phyloP scores from a whole-genome alignment of 2,113 vertebrate species.

The Suncus etruscus region DNA sequence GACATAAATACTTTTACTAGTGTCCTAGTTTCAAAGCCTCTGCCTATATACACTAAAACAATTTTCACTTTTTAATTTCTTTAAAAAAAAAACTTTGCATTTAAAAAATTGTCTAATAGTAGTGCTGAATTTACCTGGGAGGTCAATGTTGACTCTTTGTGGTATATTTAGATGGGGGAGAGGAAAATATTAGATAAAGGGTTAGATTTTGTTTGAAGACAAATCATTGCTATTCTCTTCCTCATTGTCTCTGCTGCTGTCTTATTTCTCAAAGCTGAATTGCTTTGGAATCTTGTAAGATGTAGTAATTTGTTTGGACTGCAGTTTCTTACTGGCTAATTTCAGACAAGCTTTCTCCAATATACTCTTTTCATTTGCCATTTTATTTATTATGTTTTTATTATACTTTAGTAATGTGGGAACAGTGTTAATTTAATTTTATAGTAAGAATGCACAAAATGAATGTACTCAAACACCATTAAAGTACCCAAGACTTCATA shows the following conservation, averaged over 20 bases:
- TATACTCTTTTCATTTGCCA: too few relatives aligned
- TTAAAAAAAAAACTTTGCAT: background rate
- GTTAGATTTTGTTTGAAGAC: background rate
- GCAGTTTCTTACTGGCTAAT: background rate
- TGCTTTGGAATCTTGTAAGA: background rate
- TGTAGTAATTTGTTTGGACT: background rate
- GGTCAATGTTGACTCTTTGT: background rate
- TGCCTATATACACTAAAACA: background rate
- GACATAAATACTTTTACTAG: background rate
- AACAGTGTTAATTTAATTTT: too few relatives aligned
- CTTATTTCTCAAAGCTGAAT: background rate
- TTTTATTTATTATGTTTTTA: too few relatives aligned
- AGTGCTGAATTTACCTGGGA: background rate
- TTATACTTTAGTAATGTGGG: too few relatives aligned
- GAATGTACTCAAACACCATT: too few relatives aligned
- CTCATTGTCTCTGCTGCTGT: background rate
- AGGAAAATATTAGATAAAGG: fast-evolving
- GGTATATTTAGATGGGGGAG: background rate
- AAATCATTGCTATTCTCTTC: background rate
- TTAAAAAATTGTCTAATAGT: background rate
- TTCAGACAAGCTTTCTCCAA: background rate
- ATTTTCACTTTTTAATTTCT: background rate
- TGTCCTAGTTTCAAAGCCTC: background rate
- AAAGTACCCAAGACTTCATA: too few relatives aligned
- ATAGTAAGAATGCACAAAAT: too few relatives aligned